Evolutionary conservation across 2,888 invertebrate genomes (phyloP), one percentile per base, ranked within the genome.

Genomic region (Drosophila mercatorum): DNA sequence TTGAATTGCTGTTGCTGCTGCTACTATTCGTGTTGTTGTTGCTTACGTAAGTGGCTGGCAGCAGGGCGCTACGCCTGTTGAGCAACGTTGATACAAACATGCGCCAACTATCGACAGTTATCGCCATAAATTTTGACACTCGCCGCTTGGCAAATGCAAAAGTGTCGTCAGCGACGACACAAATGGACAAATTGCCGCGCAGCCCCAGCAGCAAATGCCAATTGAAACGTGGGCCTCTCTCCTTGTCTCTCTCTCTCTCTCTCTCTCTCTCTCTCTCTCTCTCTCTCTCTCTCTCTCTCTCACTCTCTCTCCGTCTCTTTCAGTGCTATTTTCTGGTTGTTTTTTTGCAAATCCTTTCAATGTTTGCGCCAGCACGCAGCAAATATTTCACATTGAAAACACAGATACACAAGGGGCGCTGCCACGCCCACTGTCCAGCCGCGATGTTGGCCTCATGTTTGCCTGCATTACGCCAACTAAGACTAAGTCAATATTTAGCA

Each of bases 301-400:
- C 38, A 31, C 43, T 46, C n/a, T 58, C 6, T 8, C 10, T 34
- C 43, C 41, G 43, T 55, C 36, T 51, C 57, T 57, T 68, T 72
- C 63, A 44, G 69, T 80, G 79, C 65, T 73, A 77, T 76, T 75
- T 75, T 71, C 61, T 40, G 14, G n/a, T 31, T 49, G 12, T 46
- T 14, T 28, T 68, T 78, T 85, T 70, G 87, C 88, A 92, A 92
- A 92, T 92, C 92, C 92, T 85, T 83, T 84, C 76, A 92, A 91
- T 92, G 87, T 91, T 91, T 92, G 92, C 92, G 86, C 67, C 84
- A 91, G 86, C 92, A 92, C 92, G 92, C 87, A 90, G 81, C 85
- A 86, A 84, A 86, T 90, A 81, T 83, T 80, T 81, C 84, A 81
- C 71, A 61, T 40, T 3, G 31, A 28, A 56, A 41, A 31, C 43